A percentile compares a stretch with the other conserved stretches of the same genome.
These are phyloP conservation scores for Dromiciops gliroides DNA, from an alignment of 2,113 vertebrate genomes.

Conservation along the genomic window DNA sequence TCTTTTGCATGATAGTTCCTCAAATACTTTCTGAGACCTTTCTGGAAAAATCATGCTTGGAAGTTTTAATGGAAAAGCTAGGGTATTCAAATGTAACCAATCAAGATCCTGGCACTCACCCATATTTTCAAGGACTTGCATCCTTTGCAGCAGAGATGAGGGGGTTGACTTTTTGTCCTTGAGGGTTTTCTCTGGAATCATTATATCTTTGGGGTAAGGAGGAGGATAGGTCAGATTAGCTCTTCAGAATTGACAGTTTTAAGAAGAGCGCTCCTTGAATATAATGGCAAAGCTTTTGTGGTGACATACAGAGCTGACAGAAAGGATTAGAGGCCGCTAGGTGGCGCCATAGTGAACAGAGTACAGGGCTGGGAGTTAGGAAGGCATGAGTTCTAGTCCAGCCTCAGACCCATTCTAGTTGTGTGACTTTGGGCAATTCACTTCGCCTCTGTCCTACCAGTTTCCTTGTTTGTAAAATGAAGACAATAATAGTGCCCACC, in stretches of 20 bases:
- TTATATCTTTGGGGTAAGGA: not conserved
- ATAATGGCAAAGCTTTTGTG: not conserved
- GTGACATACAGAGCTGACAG: not conserved
- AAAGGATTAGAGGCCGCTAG: not conserved
- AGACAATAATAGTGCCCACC: too few relatives aligned
- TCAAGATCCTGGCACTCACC: constrained; percentile 22
- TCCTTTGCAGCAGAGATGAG: not conserved
- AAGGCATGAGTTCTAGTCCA: not conserved
- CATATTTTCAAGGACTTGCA: constrained; percentile 30
- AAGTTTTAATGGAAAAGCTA: constrained; percentile 49
- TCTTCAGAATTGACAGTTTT: not conserved
- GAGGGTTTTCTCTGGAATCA: not conserved
- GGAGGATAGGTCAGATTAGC: not conserved
- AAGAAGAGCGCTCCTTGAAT: too few relatives aligned
- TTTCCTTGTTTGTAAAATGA: too few relatives aligned
- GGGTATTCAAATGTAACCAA: constrained; percentile 36
- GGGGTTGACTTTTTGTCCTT: not conserved
- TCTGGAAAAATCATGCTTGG: constrained; percentile 34
- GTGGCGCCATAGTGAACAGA: not conserved
- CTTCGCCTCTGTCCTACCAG: too few relatives aligned
- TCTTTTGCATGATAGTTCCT: not conserved
- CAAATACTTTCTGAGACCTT: constrained; percentile 24
- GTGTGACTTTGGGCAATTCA: not conserved
- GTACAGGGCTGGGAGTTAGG: not conserved
- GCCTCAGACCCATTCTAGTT: not conserved